phyloP scores from a whole-genome alignment of 2,888 invertebrate genomes.

The Diarsia brunnea region DNA sequence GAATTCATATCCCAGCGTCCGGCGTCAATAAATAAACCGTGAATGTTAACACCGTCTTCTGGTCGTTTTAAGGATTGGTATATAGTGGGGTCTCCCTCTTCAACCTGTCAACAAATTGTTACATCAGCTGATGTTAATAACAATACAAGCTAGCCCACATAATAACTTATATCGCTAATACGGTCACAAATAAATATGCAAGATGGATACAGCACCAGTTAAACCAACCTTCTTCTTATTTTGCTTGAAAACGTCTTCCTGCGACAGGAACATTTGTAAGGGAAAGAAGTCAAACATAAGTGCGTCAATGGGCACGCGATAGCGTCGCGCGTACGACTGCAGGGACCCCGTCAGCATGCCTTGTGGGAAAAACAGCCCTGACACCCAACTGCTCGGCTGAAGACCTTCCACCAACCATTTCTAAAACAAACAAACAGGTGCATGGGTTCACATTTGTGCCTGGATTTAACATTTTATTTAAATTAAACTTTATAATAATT shows the following conservation, averaged over 20 bases:
- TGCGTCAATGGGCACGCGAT: conserved; percentile 96
- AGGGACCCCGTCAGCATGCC: conserved; percentile 97
- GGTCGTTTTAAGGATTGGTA: conserved; percentile 91
- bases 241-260: conserved; percentile 92
- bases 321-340: conserved; percentile 97
- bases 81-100: conserved; percentile 77
- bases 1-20: conserved; percentile 94
- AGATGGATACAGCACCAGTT: background rate
- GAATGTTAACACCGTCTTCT: conserved; percentile 93
- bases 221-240: conserved; percentile 77
- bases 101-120: conserved; percentile 43
- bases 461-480: background rate
- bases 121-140: background rate
- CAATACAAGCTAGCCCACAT: background rate
- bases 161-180: background rate
- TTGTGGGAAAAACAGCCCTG: conserved; percentile 98
- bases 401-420: conserved; percentile 93
- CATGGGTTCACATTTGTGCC: background rate
- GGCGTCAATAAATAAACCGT: conserved; percentile 96
- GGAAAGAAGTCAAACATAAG: conserved; percentile 95
- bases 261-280: conserved; percentile 89
- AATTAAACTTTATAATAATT: background rate
- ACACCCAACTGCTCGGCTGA: conserved; percentile 97
- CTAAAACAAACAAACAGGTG: conserved; percentile 81
- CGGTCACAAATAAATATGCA: background rate